Evolutionary conservation across 2,888 invertebrate species (phyloP).

Genomic region (Drosophila borealis): DNA sequence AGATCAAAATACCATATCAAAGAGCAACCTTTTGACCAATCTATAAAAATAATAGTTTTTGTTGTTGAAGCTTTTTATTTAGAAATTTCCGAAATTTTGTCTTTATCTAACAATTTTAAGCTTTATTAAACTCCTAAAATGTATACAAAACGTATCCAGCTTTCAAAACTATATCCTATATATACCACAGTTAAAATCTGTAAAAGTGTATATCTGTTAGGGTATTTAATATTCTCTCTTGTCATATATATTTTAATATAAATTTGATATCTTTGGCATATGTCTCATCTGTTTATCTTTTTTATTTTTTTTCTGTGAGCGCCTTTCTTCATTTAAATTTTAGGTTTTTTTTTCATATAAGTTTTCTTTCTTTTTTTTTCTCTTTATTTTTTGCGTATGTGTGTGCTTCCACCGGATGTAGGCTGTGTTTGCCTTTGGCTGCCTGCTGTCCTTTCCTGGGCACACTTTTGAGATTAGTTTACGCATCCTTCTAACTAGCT

Average conservation of each 20-base stretch:
- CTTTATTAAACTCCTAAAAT: too few relatives aligned
- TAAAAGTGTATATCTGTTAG: neutral
- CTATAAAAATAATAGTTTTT: too few relatives aligned
- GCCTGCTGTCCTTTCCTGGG: slow-evolving; percentile 55
- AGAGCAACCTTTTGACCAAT: too few relatives aligned
- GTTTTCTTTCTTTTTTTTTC: slow-evolving; percentile 13
- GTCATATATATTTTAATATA: slow-evolving; percentile 44
- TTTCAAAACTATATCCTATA: neutral
- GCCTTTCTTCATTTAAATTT: slow-evolving; percentile 43
- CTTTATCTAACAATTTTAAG: too few relatives aligned
- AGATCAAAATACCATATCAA: too few relatives aligned
- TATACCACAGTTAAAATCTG: neutral
- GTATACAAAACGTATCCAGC: too few relatives aligned
- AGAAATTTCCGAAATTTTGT: too few relatives aligned
- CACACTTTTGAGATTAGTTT: slow-evolving; percentile 81
- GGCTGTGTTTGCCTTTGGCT: slow-evolving; percentile 67
- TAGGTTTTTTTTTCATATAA: slow-evolving; percentile 22
- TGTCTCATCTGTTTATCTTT: slow-evolving; percentile 58
- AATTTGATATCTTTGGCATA: slow-evolving; percentile 78
- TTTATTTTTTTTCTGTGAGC: slow-evolving; percentile 13
- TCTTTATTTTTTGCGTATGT: slow-evolving; percentile 11
- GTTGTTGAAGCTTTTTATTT: too few relatives aligned
- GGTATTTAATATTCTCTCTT: slow-evolving; percentile 15
- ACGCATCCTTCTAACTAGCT: slow-evolving; percentile 54
- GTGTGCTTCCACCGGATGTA: slow-evolving; percentile 73